Percentiles rank a stretch among this genome's conserved stretches.
Evolutionary conservation across 2,888 invertebrate species (phyloP).

Genomic region (Macrophya annulata): DNA sequence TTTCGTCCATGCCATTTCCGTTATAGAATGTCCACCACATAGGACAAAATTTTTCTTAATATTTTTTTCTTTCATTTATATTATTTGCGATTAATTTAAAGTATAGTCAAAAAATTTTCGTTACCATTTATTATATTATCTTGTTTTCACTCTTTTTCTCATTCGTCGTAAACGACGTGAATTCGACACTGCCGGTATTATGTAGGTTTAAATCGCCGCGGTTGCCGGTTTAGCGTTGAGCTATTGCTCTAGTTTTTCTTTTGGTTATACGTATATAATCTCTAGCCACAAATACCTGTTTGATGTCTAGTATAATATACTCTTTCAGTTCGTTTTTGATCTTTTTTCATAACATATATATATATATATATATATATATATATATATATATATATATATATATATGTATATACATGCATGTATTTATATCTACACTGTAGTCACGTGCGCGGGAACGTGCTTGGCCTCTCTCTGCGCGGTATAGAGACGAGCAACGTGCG

Average conservation of each 20-base stretch:
- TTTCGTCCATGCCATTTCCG: not conserved
- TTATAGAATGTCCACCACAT: not conserved
- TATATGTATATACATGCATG: no score
- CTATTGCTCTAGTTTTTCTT: not conserved
- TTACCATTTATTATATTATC: not conserved
- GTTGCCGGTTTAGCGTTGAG: not conserved
- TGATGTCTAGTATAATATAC: not conserved
- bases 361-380: not conserved
- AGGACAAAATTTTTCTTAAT: not conserved
- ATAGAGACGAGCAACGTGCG: not conserved
- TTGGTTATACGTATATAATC: not conserved
- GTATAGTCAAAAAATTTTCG: not conserved
- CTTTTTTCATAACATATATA: not conserved
- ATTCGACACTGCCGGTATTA: not conserved
- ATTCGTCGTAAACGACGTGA: not conserved
- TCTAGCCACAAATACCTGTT: conserved; percentile 17
- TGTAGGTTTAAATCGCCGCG: conserved; percentile 10
- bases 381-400: no score
- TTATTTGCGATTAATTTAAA: not conserved
- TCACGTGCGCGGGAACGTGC: conserved; percentile 13
- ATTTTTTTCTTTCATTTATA: not conserved
- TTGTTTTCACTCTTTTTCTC: not conserved
- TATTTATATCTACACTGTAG: not conserved
- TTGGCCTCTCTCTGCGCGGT: not conserved
- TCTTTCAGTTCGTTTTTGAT: not conserved